Base-by-base conservation (phyloP, 2,888 invertebrate species). In the Epirrita christyi region DNA sequence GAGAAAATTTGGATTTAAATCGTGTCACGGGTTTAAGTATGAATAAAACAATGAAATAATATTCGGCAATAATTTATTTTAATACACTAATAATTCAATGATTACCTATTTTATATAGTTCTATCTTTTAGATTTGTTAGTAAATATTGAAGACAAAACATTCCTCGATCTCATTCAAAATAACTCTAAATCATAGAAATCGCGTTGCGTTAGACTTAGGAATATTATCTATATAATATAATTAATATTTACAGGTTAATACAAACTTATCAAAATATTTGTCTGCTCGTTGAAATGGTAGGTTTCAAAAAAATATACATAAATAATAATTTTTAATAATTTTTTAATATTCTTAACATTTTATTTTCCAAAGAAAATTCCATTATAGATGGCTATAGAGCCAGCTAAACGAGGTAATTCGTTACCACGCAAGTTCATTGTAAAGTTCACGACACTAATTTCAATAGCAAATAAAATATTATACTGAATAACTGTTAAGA, bases 61-160 rank as follows among this genome's bases (percentile, higher is more conserved):
- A 82, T 84, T 86, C 83, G 76, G 81, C 83, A 88, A 88, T 90
- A 88, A 89, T 90, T 91, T 91, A 90, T 91, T 76, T 64, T 69
- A 77, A 83, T 89, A 89, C 81, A 73, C 87, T 90, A 90, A 84
- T 90, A 88, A 89, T 88, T 88, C 83, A 88, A 87, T 88, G 83
- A 84, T 81, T 78, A 84, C 80, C 71, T 81, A 83, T 78, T 78
- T 81, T 73, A 83, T 81, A 83, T 81, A 84, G 80, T 81, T 83
- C 85, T 88, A 87, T 83, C 80, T 72, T 73, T 77, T 76, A 65
- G 60, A 65, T 75, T 81, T 76, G 78, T 73, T 78, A 73, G 84
- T 83, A 85, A 84, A 77, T 87, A 87, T 85, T 90, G 86, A 90
- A 90, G 88, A 90, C 85, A 85, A 76, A 81, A 81, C 75, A 71